Evolutionary conservation across 2,888 invertebrate species (phyloP), one percentile per base, ranked within the genome.

Genomic region (Aplocera efformata): DNA sequence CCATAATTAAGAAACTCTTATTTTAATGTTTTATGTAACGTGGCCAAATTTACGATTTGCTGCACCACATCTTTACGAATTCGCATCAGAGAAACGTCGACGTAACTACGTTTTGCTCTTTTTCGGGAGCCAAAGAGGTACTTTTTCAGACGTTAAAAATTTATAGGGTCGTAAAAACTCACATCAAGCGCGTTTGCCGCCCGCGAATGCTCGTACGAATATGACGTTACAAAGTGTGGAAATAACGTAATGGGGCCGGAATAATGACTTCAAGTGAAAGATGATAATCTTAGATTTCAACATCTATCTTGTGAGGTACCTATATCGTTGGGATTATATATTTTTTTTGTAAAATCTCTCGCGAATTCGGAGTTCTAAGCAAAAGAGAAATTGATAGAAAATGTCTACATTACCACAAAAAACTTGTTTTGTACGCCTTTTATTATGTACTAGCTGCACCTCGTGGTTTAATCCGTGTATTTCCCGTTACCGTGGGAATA

Each of bases 81-180:
- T 69, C 66, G 58, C 57, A 56, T 61, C 61, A 58, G 52, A 55
- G 55, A 56, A 56, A 54, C 56, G 58, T 58, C 61, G 60, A 45
- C 50, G 53, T 58, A 57, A 60, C 54, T 56, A 62, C 63, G 59
- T 68, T 64, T 64, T 63, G 62, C 64, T 61, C 58, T 64, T 63
- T 63, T 60, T 68, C 57, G 53, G 62, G 57, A 57, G 71, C 58
- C 65, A 65, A 66, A 70, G 72, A 68, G 66, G 67, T 61, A 67
- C 69, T 76, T 80, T 74, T 82, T 78, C 70, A 63, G 68, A 74
- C 72, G 74, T 81, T 79, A 81, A 83, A 83, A 82, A 81, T 85
- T 83, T 83, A 84, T 78, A 57, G 67, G 64, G 59, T 78, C 81
- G 69, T 84, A 85, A 84, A 85, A 83, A 74, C 59, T 70, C 72